Evolutionary conservation across 2,888 invertebrate genomes (phyloP).

Genomic region (Philonicus albiceps): DNA sequence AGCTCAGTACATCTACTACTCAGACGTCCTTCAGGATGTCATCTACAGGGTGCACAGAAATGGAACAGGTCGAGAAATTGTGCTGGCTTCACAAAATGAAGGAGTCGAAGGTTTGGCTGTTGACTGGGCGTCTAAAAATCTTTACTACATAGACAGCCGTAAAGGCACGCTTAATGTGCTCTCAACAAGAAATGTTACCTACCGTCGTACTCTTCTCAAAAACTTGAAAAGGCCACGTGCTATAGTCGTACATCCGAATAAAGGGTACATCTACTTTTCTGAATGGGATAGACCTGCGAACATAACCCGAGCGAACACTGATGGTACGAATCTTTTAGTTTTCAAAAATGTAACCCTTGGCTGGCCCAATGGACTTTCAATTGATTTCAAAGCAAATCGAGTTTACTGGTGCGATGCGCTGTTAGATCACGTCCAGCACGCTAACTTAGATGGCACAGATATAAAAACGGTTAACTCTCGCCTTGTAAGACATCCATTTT

Average conservation of each 20-base stretch:
- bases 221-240: conserved; percentile 93
- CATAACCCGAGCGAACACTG: conserved; percentile 90
- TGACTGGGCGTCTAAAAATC: conserved; percentile 94
- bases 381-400: conserved; percentile 87
- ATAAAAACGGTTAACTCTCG: conserved; percentile 88
- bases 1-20: conserved; percentile 93
- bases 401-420: conserved; percentile 98
- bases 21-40: conserved; percentile 95
- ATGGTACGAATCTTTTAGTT: conserved; percentile 85
- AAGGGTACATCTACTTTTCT: conserved; percentile 92
- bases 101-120: conserved; percentile 95
- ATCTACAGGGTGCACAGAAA: conserved; percentile 85
- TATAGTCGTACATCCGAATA: conserved; percentile 95
- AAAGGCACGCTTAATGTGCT: conserved; percentile 94
- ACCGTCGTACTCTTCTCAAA: conserved; percentile 82
- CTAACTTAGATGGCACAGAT: conserved; percentile 88
- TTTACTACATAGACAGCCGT: conserved; percentile 94
- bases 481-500: conserved; percentile 88
- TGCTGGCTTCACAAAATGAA: conserved; percentile 94
- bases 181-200: conserved; percentile 84
- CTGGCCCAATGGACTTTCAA: conserved; percentile 97
- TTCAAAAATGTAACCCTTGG: conserved; percentile 92
- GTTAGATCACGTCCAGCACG: conserved; percentile 94
- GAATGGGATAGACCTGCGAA: conserved; percentile 97
- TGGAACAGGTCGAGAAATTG: conserved; percentile 84